phyloP scores from a whole-genome alignment of 2,888 invertebrate species.

The Leptopterna dolabrata region DNA sequence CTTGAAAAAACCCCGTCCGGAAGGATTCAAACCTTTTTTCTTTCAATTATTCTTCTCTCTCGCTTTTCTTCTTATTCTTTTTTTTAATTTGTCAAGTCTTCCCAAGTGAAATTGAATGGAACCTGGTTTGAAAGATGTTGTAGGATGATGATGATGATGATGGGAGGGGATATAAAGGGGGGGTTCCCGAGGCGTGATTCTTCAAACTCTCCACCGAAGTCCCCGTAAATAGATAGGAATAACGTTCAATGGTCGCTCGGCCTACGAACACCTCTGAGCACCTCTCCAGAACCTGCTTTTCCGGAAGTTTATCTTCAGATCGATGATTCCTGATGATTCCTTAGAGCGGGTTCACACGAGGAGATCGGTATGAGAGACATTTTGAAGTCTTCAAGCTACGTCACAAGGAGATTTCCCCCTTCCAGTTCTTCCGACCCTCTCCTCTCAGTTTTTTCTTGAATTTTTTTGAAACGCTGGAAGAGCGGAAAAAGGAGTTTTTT shows the following conservation, averaged over 20 bases:
- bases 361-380: too few species aligned
- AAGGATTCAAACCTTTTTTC: background rate
- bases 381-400: too few species aligned
- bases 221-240: background rate
- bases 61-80: background rate
- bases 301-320: background rate
- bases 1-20: background rate
- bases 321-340: background rate
- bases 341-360: too few species aligned
- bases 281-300: background rate
- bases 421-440: too few species aligned
- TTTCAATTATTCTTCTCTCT: background rate
- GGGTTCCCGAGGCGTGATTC: background rate
- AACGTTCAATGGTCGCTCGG: slow-evolving; percentile 22
- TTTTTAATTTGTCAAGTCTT: slow-evolving; percentile 22
- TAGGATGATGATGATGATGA: background rate
- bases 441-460: too few species aligned
- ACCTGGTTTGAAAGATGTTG: slow-evolving; percentile 22
- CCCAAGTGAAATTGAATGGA: slow-evolving; percentile 37
- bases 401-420: too few species aligned
- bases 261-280: background rate
- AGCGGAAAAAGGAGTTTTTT: too few species aligned
- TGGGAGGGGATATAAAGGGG: background rate
- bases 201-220: background rate
- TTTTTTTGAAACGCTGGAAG: too few species aligned